Conservation (phyloP, 1,140 invertebrate genomes). For the Eupeodes corollae region DNA sequence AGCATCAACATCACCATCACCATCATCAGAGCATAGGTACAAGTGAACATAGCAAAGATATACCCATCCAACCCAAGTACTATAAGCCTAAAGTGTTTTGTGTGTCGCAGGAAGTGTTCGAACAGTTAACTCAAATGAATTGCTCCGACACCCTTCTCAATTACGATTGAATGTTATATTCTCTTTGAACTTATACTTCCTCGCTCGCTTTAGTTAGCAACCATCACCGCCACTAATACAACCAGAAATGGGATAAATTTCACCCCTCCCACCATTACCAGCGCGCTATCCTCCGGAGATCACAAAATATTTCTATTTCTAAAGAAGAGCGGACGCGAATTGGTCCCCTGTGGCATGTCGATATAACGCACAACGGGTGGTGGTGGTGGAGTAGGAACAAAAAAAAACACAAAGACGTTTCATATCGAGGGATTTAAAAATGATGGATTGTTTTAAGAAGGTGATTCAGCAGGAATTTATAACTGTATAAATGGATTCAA, state of each 20-base stretch:
- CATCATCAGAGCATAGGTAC: too few relatives aligned
- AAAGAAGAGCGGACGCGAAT: conserved; percentile 15
- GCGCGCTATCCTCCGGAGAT: too few relatives aligned
- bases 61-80: too few relatives aligned
- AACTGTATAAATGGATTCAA: too few relatives aligned
- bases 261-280: too few relatives aligned
- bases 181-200: neutral
- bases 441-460: conserved; percentile 4
- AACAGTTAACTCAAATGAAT: conserved; percentile 2
- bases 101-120: too few relatives aligned
- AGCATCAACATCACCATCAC: too few relatives aligned
- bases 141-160: conserved; percentile 12
- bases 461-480: neutral
- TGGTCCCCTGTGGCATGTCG: conserved; percentile 37
- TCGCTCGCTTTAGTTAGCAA: neutral
- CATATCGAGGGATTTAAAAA: neutral
- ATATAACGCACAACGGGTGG: conserved; percentile 34
- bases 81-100: too few relatives aligned
- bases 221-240: conserved; percentile 27
- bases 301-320: conserved; percentile 1
- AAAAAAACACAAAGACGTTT: conserved; percentile 21
- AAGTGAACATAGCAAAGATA: too few relatives aligned
- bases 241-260: conserved; percentile 9
- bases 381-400: conserved; percentile 4
- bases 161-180: neutral